Evolutionary conservation across 2,113 vertebrate species (phyloP).

Genomic region (Myrmecobius fasciatus): DNA sequence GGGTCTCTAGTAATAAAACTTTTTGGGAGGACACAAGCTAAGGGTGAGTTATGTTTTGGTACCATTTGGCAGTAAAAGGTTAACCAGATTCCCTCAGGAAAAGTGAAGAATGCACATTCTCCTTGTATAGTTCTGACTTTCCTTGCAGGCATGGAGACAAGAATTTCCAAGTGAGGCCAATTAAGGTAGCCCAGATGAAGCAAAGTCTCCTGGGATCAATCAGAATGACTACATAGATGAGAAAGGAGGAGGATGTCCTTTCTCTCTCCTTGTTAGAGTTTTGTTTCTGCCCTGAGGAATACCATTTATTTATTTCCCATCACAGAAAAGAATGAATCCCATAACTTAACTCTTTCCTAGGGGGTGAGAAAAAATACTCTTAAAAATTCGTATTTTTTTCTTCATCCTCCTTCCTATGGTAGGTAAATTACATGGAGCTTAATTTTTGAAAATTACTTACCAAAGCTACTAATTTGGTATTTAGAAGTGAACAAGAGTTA

Average conservation of each 20-base stretch:
- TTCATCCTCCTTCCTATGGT: too few species aligned
- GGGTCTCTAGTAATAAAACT: neutral
- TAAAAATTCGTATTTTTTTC: neutral
- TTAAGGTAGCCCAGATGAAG: slow-evolving; percentile 56
- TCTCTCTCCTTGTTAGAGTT: slow-evolving; percentile 65
- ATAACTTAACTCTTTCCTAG: slow-evolving; percentile 47
- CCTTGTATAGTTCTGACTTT: neutral
- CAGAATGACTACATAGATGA: slow-evolving; percentile 47
- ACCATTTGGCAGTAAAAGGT: neutral
- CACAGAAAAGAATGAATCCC: slow-evolving; percentile 48
- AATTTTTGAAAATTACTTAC: neutral
- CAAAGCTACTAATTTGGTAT: neutral
- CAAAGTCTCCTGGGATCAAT: slow-evolving; percentile 38
- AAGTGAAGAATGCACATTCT: neutral
- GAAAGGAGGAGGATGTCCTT: slow-evolving; percentile 46
- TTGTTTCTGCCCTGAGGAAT: slow-evolving; percentile 61
- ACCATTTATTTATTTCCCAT: slow-evolving; percentile 66
- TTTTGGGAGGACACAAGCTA: neutral
- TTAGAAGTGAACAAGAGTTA: neutral
- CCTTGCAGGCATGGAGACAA: slow-evolving; percentile 50
- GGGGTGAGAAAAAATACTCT: neutral
- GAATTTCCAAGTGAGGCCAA: slow-evolving; percentile 58
- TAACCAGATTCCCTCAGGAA: neutral
- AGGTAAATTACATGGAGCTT: neutral
- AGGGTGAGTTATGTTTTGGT: neutral